Base-by-base conservation (phyloP, 2,113 vertebrate species). In the Spheniscus mendiculus region DNA sequence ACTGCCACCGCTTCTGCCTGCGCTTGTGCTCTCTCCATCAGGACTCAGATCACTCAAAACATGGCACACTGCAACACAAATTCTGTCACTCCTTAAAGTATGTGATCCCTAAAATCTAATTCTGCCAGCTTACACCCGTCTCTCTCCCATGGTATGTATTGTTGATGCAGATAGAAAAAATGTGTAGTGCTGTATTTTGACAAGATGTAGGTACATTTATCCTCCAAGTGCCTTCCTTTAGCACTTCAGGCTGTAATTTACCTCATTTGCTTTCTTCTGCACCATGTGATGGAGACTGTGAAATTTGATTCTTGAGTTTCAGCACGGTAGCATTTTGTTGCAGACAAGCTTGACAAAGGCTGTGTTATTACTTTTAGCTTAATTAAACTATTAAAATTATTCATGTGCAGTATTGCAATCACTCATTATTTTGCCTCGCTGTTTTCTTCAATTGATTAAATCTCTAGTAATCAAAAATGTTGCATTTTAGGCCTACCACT, bases 371-470 rank as follows among this genome's bases (percentile, higher is more conserved):
- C n/a, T 89, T 88, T 67, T 63, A 76, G 50, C 36, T 74, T 97
- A 93, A 76, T 85, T 93, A 89, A 69, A 40, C 52, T 74, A 90
- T 85, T 83, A 86, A 80, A 88, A 90, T 52, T 5, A 95, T 83
- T 91, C 47, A 30, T 66, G 44, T 62, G 36, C 49, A 53, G 22
- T 84, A 84, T 77, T 89, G 93, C 80, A 90, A 78, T 82, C 50
- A 76, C n/a, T 83, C 29, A 22, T 92, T 93, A 83, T 86, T 92
- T 93, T 83, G 36, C 58, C n/a, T 93, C 15, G 2, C 32, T 89
- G 7, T 96, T 97, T 93, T 89, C 74, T 83, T 80, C 66, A 66
- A 91, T 66, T 87, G 58, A 91, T 90, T 94, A 94, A 77, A 88
- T 83, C 63, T 90, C 26, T 47, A 76, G 9, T 77, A 87, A 87